Evolutionary conservation across 2,888 invertebrate species (phyloP).

Genomic region (Stenotaenia linearis): DNA sequence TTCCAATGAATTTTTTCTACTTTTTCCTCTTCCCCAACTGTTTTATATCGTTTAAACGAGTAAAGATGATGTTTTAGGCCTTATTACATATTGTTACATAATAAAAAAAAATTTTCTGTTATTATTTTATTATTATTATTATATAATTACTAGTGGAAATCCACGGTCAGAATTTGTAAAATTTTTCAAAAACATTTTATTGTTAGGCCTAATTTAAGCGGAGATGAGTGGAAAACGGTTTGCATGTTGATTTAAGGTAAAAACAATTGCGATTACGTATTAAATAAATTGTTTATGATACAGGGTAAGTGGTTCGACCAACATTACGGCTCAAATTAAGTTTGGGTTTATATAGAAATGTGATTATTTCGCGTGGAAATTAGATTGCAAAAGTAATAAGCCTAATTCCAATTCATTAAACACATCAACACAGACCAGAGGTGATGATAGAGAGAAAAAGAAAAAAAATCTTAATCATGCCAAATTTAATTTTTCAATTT

Average conservation of each 20-base stretch:
- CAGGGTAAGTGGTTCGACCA: conserved; percentile 15
- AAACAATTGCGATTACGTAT: neutral
- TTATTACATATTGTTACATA: neutral
- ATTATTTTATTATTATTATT: too few species aligned
- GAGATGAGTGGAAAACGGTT: neutral
- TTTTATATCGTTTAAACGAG: neutral
- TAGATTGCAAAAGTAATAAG: conserved; percentile 14
- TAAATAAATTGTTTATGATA: conserved; percentile 19
- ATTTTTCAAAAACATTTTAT: too few species aligned
- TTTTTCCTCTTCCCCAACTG: too few species aligned
- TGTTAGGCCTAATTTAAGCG: neutral
- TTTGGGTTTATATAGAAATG: conserved; percentile 19
- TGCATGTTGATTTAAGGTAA: neutral
- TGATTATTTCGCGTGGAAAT: conserved; percentile 15
- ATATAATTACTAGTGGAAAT: too few species aligned
- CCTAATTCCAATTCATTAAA: conserved; percentile 15
- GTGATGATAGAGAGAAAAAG: neutral
- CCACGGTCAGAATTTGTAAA: too few species aligned
- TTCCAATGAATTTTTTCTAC: neutral
- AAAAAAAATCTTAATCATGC: neutral
- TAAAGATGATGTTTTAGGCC: neutral
- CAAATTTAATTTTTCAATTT: conserved; percentile 9
- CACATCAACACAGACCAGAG: conserved; percentile 19
- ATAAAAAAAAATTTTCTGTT: too few species aligned
- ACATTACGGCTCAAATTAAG: conserved; percentile 7